Percentiles rank a stretch among this genome's conserved stretches.
Evolutionary conservation across 1,140 invertebrate species (phyloP).

Genomic region (Sarcophaga peregrina): DNA sequence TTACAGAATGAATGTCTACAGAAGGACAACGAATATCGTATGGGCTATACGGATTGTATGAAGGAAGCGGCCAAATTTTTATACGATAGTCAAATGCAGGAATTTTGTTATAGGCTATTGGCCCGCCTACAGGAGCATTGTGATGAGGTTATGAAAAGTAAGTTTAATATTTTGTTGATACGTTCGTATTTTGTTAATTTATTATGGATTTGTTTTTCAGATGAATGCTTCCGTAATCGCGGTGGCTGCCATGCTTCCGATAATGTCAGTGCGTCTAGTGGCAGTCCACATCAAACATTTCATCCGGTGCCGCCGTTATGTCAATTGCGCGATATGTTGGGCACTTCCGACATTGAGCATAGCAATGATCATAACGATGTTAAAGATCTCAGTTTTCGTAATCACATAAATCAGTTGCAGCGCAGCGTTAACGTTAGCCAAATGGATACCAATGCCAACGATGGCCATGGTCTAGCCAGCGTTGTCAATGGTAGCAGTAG

Average conservation of each 20-base stretch:
- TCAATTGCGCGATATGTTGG: slow-evolving; percentile 65
- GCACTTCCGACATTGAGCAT: slow-evolving; percentile 65
- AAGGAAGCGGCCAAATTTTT: slow-evolving; percentile 90
- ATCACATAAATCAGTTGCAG: slow-evolving; percentile 62
- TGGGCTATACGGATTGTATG: slow-evolving; percentile 90
- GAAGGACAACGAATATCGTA: slow-evolving; percentile 71
- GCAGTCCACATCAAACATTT: slow-evolving; percentile 63
- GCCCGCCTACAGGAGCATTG: slow-evolving; percentile 87
- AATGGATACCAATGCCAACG: slow-evolving; percentile 46
- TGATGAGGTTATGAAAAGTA: slow-evolving; percentile 74
- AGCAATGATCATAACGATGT: slow-evolving; percentile 78
- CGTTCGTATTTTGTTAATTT: not conserved
- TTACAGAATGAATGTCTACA: slow-evolving; percentile 74
- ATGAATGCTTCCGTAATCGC: slow-evolving; percentile 68
- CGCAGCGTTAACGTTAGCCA: slow-evolving; percentile 48
- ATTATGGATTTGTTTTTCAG: slow-evolving; percentile 58
- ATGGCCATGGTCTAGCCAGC: slow-evolving; percentile 12
- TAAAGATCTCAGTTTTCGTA: slow-evolving; percentile 65
- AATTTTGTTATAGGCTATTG: slow-evolving; percentile 83
- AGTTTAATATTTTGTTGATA: slow-evolving; percentile 45
- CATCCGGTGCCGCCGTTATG: slow-evolving; percentile 65
- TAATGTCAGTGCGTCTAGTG: slow-evolving; percentile 65
- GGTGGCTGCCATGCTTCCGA: slow-evolving; percentile 68
- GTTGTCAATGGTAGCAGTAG: slow-evolving; percentile 41
- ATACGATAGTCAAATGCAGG: slow-evolving; percentile 83